A percentile compares a stretch with the other conserved stretches of the same genome.
Evolutionary conservation across 1,140 invertebrate species (phyloP).

Genomic region (Drosophila cardini): DNA sequence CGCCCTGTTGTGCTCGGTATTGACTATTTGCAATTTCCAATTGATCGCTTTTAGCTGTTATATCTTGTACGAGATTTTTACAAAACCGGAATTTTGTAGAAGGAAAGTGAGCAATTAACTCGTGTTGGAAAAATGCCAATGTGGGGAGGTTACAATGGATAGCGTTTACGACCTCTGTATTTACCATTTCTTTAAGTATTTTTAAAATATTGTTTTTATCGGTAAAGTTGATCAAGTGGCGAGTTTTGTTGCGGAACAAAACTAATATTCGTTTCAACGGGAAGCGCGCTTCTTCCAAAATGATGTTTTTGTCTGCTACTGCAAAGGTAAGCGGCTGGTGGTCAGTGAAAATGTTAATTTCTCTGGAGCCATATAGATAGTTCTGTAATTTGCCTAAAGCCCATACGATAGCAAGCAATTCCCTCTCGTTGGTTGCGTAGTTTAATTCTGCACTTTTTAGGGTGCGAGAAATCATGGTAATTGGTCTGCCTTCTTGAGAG

Average conservation of each 20-base stretch:
- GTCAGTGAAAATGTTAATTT: conserved; percentile 1
- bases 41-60: neutral
- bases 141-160: conserved; percentile 11
- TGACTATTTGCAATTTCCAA: conserved; percentile 14
- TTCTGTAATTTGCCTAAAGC: conserved; percentile 2
- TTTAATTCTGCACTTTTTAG: conserved; percentile 13
- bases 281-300: too few relatives aligned
- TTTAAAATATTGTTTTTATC: conserved; percentile 6
- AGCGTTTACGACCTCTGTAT: neutral
- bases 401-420: conserved; percentile 9
- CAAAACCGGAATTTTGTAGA: conserved; percentile 9
- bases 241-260: too few relatives aligned
- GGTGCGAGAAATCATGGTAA: conserved; percentile 24
- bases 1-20: neutral
- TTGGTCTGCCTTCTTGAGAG: conserved; percentile 31
- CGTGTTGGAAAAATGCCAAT: conserved; percentile 2
- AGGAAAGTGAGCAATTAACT: neutral
- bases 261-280: too few relatives aligned
- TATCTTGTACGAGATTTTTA: neutral
- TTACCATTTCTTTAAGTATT: neutral
- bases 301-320: too few relatives aligned
- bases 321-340: too few relatives aligned
- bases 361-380: conserved; percentile 1
- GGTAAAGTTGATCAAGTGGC: conserved; percentile 5
- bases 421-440: conserved; percentile 1